Evolutionary conservation across 2,888 invertebrate species (phyloP), one percentile per base, ranked within the genome.

Genomic region (Synanthedon myopaeformis): DNA sequence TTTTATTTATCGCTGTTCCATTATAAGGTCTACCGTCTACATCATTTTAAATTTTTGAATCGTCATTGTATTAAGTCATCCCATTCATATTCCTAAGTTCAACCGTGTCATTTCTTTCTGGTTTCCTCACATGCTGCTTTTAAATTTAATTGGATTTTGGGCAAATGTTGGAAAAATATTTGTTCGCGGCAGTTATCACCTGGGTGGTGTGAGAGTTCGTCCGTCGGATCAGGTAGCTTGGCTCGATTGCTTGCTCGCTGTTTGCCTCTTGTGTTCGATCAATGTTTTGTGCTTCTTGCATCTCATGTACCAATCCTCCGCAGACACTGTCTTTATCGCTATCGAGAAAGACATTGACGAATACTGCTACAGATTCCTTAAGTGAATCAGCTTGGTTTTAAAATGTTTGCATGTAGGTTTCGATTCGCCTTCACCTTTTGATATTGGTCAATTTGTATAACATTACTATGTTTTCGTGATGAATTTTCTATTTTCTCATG

Each of bases 191-290:
- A 88, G 88, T 82, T 88, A 84, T 79, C 88, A 88, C 76, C 79
- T 88, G 81, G 86, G 86, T 60, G 74, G 73, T 62, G 68, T 74
- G 73, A 86, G 91, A 89, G 84, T 80, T 86, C 88, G 90, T 81
- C 80, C 84, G 90, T 91, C 92, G 86, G 92, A 92, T 89, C 92
- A 93, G 93, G 93, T 93, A 93, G 92, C 92, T 90, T 92, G 91
- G 89, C 89, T 90, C 79, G 92, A 92, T 88, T 88, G 91, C 83
- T 87, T 91, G 77, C 87, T 91, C 83, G 91, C 91, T 84, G 83
- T 91, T 70, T 89, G 90, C 76, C 87, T 91, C 61, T 83, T 92
- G 82, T 90, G 91, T 81, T 90, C 91, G 66, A 82, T 91, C 72
- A 90, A 91, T 84, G 80, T 90, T 67, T 82, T 91, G 72, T 91